Conservation (phyloP, 2,797 vertebrate genomes). For the Botia kubotai region DNA sequence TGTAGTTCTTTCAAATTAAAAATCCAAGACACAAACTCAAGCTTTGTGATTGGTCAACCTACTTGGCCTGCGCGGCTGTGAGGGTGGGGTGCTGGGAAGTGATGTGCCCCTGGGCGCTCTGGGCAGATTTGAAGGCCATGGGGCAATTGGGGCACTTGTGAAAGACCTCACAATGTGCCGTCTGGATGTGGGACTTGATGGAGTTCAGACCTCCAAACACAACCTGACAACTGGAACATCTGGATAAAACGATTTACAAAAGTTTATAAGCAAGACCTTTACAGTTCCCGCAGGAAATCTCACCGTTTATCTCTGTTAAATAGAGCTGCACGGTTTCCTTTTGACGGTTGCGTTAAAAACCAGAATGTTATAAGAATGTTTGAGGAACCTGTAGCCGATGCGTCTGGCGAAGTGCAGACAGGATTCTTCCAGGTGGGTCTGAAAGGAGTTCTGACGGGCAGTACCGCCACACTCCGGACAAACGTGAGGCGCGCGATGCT, state of each 20-base stretch:
- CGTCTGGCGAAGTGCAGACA: slow-evolving; percentile 93
- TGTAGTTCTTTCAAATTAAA: neutral
- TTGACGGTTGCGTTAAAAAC: too few relatives aligned
- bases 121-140: slow-evolving; percentile 96
- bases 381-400: slow-evolving; percentile 90
- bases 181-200: slow-evolving; percentile 96
- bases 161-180: slow-evolving; percentile 94
- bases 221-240: slow-evolving; percentile 94
- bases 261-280: neutral
- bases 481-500: slow-evolving; percentile 83
- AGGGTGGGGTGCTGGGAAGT: slow-evolving; percentile 88
- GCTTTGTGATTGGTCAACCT: slow-evolving; percentile 49
- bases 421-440: slow-evolving; percentile 85
- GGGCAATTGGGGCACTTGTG: slow-evolving; percentile 97
- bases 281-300: neutral
- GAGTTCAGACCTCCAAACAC: slow-evolving; percentile 94
- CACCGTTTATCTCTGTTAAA: neutral
- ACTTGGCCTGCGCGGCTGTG: slow-evolving; percentile 88
- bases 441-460: slow-evolving; percentile 84
- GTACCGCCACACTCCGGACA: slow-evolving; percentile 93
- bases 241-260: slow-evolving; percentile 59
- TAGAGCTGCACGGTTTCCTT: neutral
- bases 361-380: neutral
- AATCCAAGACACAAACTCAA: neutral
- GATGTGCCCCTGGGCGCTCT: slow-evolving; percentile 92